Base-by-base conservation (phyloP, 2,797 vertebrate species). In the Sorex maritimensis region DNA sequence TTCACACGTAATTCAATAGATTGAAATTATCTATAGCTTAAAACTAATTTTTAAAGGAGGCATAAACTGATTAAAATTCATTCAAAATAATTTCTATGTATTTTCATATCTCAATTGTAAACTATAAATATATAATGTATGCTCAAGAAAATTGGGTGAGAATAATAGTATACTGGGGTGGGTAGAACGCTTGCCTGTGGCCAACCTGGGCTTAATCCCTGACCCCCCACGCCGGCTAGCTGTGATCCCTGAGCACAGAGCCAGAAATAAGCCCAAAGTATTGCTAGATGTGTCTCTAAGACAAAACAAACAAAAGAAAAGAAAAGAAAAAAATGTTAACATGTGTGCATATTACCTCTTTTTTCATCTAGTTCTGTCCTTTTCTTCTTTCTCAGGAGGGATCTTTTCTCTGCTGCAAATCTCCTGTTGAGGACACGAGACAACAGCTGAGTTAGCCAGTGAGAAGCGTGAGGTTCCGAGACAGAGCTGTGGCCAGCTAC, bases 1-100 rank as follows among this genome's bases (percentile, higher is more conserved):
- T 28, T 28, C 19, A 68, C 61, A 4, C 86, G 28, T 34, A 65
- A 73, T 80, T 83, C 67, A 92, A 69, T n/a, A 84, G 86, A 79
- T 85, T 94, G 61, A 75, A 81, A 55, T 44, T 21, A 82, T 69
- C 65, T 86, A 86, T 55, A 92, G 69, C 58, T 95, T 92, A 71
- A 86, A 86, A 74, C 52, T 89, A 94, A 93, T 86, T 77, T 65
- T 91, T 34, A 92, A 94, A 78, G 69, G 65, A 92, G 24, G n/a
- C 61, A 81, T 38, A 87, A 68, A 63, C 63, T 94, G 71, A 91
- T 95, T 63, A 92, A 85, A 94, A 9, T 73, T 88, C 65, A 81
- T 19, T 73, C 11, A 93, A 90, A 94, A 91, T 90, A 30, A 24
- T 95, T 92, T 74, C 23, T 34, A 95, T 94, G 87, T 95, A 44